phyloP scores from a whole-genome alignment of 2,888 invertebrate genomes.

The Synergus laeviventris region DNA sequence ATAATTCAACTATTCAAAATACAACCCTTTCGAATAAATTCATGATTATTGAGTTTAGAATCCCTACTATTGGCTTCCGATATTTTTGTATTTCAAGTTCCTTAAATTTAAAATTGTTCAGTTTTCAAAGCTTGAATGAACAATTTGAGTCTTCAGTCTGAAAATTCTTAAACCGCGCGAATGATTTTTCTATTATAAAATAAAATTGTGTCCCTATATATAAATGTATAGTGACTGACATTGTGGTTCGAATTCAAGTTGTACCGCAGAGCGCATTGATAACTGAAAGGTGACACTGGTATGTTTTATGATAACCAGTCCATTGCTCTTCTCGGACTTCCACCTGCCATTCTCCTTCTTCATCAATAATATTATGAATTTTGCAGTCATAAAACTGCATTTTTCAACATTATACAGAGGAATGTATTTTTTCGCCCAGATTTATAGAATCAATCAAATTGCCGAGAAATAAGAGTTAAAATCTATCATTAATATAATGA shows the following conservation, averaged over 20 bases:
- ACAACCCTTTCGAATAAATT: too few relatives aligned
- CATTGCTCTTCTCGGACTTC: slow-evolving; percentile 38
- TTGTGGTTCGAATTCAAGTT: slow-evolving; percentile 64
- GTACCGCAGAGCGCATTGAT: slow-evolving; percentile 68
- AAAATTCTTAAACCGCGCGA: not conserved
- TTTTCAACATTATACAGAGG: not conserved
- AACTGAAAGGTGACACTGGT: slow-evolving; percentile 71
- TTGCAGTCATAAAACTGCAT: not conserved
- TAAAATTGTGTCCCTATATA: not conserved
- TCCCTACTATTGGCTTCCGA: too few relatives aligned
- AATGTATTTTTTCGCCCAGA: not conserved
- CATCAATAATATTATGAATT: slow-evolving; percentile 34
- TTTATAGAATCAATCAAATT: not conserved
- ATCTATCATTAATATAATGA: too few relatives aligned
- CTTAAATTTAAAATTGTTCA: too few relatives aligned
- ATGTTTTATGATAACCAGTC: slow-evolving; percentile 65
- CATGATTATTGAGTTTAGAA: too few relatives aligned
- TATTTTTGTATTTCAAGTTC: too few relatives aligned
- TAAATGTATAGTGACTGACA: not conserved
- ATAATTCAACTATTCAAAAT: too few relatives aligned
- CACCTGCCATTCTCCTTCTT: slow-evolving; percentile 26
- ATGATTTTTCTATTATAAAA: not conserved
- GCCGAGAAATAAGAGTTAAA: not conserved
- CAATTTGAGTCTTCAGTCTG: too few relatives aligned
- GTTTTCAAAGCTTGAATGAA: too few relatives aligned